A percentile compares a stretch with the other conserved stretches of the same genome.
Conservation (phyloP, 2,888 invertebrate genomes). For the Chalcis sispes region DNA sequence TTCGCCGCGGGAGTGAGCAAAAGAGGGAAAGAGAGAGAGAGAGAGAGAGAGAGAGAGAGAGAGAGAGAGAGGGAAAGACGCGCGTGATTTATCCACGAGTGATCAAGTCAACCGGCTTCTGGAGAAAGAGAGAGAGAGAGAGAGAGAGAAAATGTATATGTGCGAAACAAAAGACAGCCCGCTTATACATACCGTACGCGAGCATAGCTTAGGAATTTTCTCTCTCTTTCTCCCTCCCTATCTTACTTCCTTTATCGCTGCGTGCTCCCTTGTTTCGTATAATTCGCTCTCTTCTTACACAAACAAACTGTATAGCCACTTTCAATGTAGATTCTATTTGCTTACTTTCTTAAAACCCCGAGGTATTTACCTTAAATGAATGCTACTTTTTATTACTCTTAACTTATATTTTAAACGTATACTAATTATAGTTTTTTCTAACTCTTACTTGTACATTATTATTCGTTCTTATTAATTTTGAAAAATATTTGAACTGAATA, state of each 20-base stretch:
- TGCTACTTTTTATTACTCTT: too few species aligned
- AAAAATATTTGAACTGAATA: too few species aligned
- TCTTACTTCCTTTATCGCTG: conserved; percentile 19
- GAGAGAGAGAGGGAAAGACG: background rate
- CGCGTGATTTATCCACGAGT: conserved; percentile 59
- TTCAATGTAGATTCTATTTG: background rate
- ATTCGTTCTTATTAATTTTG: too few species aligned
- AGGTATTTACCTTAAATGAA: background rate
- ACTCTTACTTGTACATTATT: too few species aligned
- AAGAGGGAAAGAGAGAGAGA: conserved; percentile 4
- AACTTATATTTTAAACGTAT: too few species aligned
- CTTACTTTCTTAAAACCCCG: background rate
- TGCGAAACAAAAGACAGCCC: conserved; percentile 57
- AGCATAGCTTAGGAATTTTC: conserved; percentile 39
- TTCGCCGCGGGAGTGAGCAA: conserved; percentile 17
- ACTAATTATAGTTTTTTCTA: too few species aligned
- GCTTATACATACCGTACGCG: conserved; percentile 54
- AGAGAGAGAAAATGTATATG: conserved; percentile 39
- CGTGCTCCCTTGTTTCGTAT: conserved; percentile 10
- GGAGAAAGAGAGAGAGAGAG: background rate
- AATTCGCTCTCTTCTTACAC: background rate
- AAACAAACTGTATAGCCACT: background rate
- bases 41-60: conserved; percentile 3
- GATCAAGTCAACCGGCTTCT: conserved; percentile 57
- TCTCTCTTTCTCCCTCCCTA: background rate